Base-by-base conservation (phyloP, 2,888 invertebrate species). In the Amaurobius ferox region DNA sequence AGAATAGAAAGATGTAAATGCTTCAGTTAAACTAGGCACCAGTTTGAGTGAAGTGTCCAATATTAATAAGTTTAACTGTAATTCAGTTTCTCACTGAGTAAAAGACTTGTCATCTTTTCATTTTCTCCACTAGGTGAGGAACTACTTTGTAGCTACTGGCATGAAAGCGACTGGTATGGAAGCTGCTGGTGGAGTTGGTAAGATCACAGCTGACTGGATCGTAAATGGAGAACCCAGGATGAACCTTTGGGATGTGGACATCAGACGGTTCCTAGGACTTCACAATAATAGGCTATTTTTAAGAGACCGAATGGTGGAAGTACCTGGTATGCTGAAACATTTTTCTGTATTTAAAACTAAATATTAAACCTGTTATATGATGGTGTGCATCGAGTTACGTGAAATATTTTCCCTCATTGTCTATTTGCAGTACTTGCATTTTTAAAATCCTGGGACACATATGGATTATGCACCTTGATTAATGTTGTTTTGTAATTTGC, bases 111-210 rank as follows among this genome's bases (percentile, higher is more conserved):
- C 48, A 23, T 5, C 32, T 73, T 73, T 48, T 44, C n/a, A 26
- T 44, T 39, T 23, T 68, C 23, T n/a, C 11, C 30, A 44, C 11
- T 90, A 96, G 95, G 94, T 97, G 89, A 93, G 94, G 89, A 97
- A 97, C 90, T 98, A 98, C 91, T 95, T 94, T 91, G 95, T 99
- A 55, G 97, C 98, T 0, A 97, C 98, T 48, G 99, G 98, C 1
- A 97, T 98, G 95, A 97, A 97, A 93, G 97, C 98, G 0, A 95
- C 97, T 35, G 98, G 98, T n/a, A 95, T 98, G 67, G 96, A 96
- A 0, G 96, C 97, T 9, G 97, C 98, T 0, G 98, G 98, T 0
- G 99, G 98, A 3, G 95, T 98, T n/a, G 98, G 98, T 0, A 94
- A 95, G 90, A 94, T 96, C 0, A 95, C 97, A 11, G 90, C 92